Conservation (phyloP, 2,113 vertebrate genomes). For the Gambusia holbrooki region DNA sequence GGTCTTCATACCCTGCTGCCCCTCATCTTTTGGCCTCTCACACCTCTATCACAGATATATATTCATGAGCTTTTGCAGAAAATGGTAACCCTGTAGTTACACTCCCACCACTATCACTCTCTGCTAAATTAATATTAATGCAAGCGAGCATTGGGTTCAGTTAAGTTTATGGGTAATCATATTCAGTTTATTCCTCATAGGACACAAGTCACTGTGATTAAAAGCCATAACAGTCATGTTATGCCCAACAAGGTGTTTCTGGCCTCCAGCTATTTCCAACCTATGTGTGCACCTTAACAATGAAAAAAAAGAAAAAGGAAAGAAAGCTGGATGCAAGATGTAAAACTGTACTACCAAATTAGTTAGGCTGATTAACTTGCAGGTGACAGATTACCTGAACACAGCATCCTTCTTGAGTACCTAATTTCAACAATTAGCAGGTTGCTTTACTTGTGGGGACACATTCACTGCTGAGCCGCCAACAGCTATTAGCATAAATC, state of each 20-base stretch:
- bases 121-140: constrained; percentile 85
- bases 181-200: constrained; percentile 83
- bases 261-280: constrained; percentile 70
- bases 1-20: constrained; percentile 64
- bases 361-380: constrained; percentile 30
- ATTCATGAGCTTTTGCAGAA: constrained; percentile 79
- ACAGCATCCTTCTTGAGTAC: constrained; percentile 29
- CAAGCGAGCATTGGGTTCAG: constrained; percentile 75
- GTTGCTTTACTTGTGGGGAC: constrained; percentile 51
- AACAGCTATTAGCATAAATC: constrained; percentile 71
- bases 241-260: constrained; percentile 65
- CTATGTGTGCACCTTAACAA: constrained; percentile 42
- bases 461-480: constrained; percentile 38
- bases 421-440: constrained; percentile 54
- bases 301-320: neutral
- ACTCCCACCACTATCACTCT: constrained; percentile 67
- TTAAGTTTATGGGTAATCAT: constrained; percentile 86
- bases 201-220: constrained; percentile 82
- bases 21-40: constrained; percentile 60
- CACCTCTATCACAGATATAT: constrained; percentile 68
- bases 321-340: constrained; percentile 10
- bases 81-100: constrained; percentile 79
- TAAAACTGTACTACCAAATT: constrained; percentile 25
- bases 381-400: constrained; percentile 42
- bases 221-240: constrained; percentile 67